Percentiles rank a stretch among this genome's conserved stretches.
Conservation (phyloP, 2,888 invertebrate genomes). For the Bembecia ichneumoniformis region DNA sequence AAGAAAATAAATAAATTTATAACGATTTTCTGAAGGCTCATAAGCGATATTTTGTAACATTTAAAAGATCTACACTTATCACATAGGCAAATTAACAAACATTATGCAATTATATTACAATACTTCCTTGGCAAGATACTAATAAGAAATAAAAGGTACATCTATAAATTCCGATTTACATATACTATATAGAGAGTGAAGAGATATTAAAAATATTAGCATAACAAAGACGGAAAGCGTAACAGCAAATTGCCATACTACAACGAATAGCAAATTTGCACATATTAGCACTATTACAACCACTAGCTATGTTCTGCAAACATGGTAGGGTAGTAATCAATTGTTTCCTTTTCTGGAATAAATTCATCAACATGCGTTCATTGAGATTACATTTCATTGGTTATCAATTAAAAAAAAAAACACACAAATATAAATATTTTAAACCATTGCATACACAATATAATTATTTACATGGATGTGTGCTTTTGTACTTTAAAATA, state of each 20-base stretch:
- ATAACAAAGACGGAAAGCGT: constrained; percentile 29
- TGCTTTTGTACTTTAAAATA: constrained; percentile 67
- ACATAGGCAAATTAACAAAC: constrained; percentile 53
- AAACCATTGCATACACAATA: constrained; percentile 53
- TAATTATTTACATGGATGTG: constrained; percentile 65
- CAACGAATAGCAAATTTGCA: constrained; percentile 58
- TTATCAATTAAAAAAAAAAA: constrained; percentile 39
- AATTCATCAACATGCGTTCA: constrained; percentile 49
- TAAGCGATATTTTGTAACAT: constrained; percentile 33
- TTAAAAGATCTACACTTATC: constrained; percentile 64
- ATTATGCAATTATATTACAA: constrained; percentile 35
- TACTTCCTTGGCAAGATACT: constrained; percentile 69
- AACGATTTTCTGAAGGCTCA: constrained; percentile 38
- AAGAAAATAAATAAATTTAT: constrained; percentile 36
- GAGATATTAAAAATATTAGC: constrained; percentile 40
- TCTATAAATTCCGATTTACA: constrained; percentile 40
- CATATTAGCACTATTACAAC: constrained; percentile 31
- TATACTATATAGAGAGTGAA: constrained; percentile 64
- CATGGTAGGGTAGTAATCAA: constrained; percentile 51
- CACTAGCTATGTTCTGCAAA: constrained; percentile 56
- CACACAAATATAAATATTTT: constrained; percentile 18
- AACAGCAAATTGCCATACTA: constrained; percentile 60
- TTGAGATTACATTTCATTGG: constrained; percentile 62
- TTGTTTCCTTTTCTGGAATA: constrained; percentile 35
- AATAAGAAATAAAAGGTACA: constrained; percentile 42